These are phyloP conservation scores for Caenorhabditis sp. DNA, from an alignment of 2,888 invertebrate species.

Conservation along the genomic window DNA sequence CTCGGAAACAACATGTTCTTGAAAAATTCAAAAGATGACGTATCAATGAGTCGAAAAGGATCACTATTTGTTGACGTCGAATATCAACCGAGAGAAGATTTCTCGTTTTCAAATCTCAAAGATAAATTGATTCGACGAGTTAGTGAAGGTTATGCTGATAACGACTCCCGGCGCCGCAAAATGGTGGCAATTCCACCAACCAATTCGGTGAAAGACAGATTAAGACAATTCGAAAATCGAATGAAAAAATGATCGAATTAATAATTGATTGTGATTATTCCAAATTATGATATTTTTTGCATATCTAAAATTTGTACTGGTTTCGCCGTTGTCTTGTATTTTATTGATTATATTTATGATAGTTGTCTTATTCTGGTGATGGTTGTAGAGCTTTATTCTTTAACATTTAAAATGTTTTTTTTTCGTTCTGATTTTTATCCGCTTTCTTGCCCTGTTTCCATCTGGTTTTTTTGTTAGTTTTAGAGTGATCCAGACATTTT, in stretches of 20 bases:
- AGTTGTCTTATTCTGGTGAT: neutral
- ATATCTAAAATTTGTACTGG: neutral
- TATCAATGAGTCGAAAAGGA: conserved; percentile 13
- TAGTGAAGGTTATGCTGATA: conserved; percentile 30
- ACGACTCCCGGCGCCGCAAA: conserved; percentile 12
- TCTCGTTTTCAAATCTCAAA: conserved; percentile 35
- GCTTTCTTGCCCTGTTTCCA: conserved; percentile 1
- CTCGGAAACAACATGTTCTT: conserved; percentile 6
- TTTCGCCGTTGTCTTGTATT: neutral
- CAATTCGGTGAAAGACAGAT: conserved; percentile 45
- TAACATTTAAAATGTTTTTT: no score
- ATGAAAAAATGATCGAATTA: neutral
- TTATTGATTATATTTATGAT: neutral
- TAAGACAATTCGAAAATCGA: conserved; percentile 35
- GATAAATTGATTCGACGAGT: conserved; percentile 36
- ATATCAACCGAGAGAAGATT: conserved; percentile 39
- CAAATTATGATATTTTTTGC: neutral
- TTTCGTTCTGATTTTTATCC: neutral
- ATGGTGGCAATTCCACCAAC: conserved; percentile 35
- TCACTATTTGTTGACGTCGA: conserved; percentile 25
- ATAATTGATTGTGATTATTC: neutral
- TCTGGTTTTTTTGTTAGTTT: conserved; percentile 7
- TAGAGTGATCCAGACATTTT: conserved; percentile 8
- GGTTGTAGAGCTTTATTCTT: conserved; percentile 2
- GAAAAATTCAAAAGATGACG: conserved; percentile 26